Base-by-base conservation (phyloP, 53 echinoderm and acorn worm species). In the Zoroaster sp. region DNA sequence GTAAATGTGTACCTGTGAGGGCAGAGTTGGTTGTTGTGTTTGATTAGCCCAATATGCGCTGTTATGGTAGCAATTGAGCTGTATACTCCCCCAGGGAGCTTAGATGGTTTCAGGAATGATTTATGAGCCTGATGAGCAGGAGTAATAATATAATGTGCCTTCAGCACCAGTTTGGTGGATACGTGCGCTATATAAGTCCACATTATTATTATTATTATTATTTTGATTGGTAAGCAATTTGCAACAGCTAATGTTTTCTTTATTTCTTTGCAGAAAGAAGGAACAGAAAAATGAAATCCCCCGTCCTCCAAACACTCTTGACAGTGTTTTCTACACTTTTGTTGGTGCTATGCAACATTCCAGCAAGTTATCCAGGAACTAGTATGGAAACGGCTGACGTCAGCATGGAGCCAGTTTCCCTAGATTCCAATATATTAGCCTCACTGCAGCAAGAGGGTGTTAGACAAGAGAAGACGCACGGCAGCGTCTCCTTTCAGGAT, bases 401-500 rank as follows among this genome's bases (percentile, higher is more conserved):
- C 70, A 21, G 35, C 10, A 49, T 85, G 15, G 37, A 85, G 5
- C 66, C 18, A 23, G 63, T 80, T 34, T 46, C 69, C 43, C 40
- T 79, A 53, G 79, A 79, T 36, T 55, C 80, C 40, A 49, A 79
- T 32, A 40, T 75, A 5, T 20, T 46, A 6, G 6, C 77, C 69
- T 42, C 68, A 1, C 46, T 68, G 8, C 63, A 41, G 49, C 25
- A 17, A 40, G 59, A 74, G 74, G 75, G 55, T 13, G 32, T 54
- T 18, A 72, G 53, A 86, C 72, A 54, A 86, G 72, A 72, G 12
- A 35, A 40, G 20, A 35, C 14, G 34, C 40, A 31, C 13, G 74
- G 15, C 4, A 21, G 15, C 33, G 74, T 35, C 21, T 38, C 68
- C 13, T 87, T 91, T n/a, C 39, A 41, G 10, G 96, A 96, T 53